Base-by-base conservation (phyloP, 2,797 vertebrate species). In the Adrianichthys oophorus region DNA sequence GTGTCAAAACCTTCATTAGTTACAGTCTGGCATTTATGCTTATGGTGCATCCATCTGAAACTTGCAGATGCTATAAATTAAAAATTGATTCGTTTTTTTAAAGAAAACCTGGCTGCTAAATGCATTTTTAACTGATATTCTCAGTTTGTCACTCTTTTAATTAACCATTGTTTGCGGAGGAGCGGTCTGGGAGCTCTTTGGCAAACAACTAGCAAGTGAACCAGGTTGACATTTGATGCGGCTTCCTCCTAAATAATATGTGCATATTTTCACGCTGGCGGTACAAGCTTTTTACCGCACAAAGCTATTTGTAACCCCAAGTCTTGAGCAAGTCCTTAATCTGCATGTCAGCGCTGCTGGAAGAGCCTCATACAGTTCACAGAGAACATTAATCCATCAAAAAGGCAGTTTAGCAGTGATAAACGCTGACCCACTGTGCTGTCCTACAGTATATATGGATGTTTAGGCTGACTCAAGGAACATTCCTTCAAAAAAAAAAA, bases 11-110 rank as follows among this genome's bases (percentile, higher is more conserved):
- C 52, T 52, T 56, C 60, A 84, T 88, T 87, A 65, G 80, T 62
- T 72, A 66, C 68, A n/a, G 86, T 86, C 84, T 85, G 71, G 79
- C 68, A 70, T 71, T 63, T 79, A 86, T 84, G 82, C 76, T 70
- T 74, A 80, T 78, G 62, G 78, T 75, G 72, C 56, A 43, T 74
- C 59, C 63, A 62, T 46, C 29, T 16, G 45, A 59, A 63, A 41
- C 47, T 16, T 23, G 12, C 41, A 16, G 51, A 70, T 41, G 59
- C 29, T 42, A 26, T 44, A 23, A 47, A 19, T 21, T 15, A 23
- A 19, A 45, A 16, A 48, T 24, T 21, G 44, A 50, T 15, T 12
- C 17, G 12, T 24, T 24, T 24, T 24, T 52, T 16, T 45, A 17
- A 15, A 44, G 42, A 10, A 15, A 67, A 61, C 56, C 29, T 68